These are phyloP conservation scores for Erpornis zantholeuca DNA, from an alignment of 2,113 vertebrate genomes.

Conservation along the genomic window DNA sequence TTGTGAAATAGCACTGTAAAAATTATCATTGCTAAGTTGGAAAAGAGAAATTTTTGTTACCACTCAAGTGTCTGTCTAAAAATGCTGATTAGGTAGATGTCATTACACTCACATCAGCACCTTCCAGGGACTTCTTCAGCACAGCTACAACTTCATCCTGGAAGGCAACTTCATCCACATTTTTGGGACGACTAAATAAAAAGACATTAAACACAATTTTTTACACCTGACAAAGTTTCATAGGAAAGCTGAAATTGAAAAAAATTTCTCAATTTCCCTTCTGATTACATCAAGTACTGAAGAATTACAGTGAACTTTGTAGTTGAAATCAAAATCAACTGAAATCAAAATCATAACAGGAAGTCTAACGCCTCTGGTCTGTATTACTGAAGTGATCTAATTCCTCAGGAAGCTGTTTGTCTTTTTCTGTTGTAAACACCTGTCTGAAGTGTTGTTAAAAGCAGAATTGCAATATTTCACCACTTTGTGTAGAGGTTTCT, in stretches of 20 bases:
- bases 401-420: neutral
- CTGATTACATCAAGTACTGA: neutral
- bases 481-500: neutral
- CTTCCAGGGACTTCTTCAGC: conserved; percentile 92
- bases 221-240: neutral
- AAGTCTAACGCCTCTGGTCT: neutral
- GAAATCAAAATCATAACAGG: neutral
- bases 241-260: neutral
- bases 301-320: neutral
- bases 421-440: neutral
- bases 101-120: conserved; percentile 88
- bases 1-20: neutral
- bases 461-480: neutral
- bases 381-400: neutral
- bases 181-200: conserved; percentile 87
- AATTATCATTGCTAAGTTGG: neutral
- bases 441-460: neutral
- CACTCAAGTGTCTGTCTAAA: neutral
- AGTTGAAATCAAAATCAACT: neutral
- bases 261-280: neutral
- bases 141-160: conserved; percentile 97
- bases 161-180: conserved; percentile 93
- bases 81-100: neutral
- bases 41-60: neutral
- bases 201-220: neutral